phyloP scores from a whole-genome alignment of 2,888 invertebrate genomes.

The Caenorhabditis macrosperma region DNA sequence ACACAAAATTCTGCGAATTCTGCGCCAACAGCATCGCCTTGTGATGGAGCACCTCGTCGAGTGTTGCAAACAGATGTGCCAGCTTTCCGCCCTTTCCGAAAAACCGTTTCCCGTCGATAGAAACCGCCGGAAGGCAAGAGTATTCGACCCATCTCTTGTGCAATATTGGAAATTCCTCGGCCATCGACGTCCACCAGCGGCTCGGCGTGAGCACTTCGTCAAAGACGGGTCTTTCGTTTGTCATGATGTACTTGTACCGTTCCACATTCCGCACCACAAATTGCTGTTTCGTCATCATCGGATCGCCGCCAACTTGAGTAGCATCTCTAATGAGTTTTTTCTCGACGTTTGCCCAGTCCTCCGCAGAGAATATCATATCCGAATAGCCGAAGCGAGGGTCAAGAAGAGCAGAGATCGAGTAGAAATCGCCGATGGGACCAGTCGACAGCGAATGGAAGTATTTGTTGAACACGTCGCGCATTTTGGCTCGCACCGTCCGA shows the following conservation, averaged over 20 bases:
- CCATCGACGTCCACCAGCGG: slow-evolving; percentile 20
- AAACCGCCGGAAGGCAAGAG: slow-evolving; percentile 31
- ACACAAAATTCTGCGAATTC: slow-evolving; percentile 38
- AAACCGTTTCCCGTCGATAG: slow-evolving; percentile 31
- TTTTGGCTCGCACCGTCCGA: neutral
- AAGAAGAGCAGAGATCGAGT: slow-evolving; percentile 14
- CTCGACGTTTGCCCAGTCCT: slow-evolving; percentile 18
- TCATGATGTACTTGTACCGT: neutral
- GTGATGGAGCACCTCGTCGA: slow-evolving; percentile 30
- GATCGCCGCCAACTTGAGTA: neutral
- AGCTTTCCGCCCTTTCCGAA: slow-evolving; percentile 39
- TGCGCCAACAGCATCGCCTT: slow-evolving; percentile 34
- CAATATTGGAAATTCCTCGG: slow-evolving; percentile 12
- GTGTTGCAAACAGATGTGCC: slow-evolving; percentile 30
- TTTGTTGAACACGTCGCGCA: slow-evolving; percentile 18
- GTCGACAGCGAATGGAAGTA: slow-evolving; percentile 7
- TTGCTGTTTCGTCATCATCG: neutral
- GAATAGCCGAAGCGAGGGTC: slow-evolving; percentile 39
- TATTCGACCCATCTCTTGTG: slow-evolving; percentile 20
- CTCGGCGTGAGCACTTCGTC: neutral
- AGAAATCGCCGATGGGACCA: slow-evolving; percentile 29
- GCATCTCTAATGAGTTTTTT: neutral
- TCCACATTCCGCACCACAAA: neutral
- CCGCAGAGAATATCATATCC: slow-evolving; percentile 10
- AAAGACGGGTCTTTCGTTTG: neutral